Conservation (phyloP, 2,888 invertebrate genomes). For the Biston stratarius region DNA sequence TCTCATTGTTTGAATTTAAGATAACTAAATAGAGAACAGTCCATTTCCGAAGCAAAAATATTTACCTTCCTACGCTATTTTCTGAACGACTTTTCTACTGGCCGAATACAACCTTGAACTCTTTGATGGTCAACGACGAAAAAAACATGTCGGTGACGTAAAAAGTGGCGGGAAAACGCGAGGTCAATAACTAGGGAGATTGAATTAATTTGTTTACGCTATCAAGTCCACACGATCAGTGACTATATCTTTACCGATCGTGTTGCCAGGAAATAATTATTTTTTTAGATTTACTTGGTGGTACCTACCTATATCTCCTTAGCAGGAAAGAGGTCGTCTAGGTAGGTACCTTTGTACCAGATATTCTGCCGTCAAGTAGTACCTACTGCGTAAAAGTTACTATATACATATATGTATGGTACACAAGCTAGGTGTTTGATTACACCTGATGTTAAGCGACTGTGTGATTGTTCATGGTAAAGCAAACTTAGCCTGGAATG, state of each 20-base stretch:
- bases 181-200: constrained; percentile 21
- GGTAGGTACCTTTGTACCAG: too few relatives aligned
- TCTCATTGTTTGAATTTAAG: neutral
- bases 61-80: constrained; percentile 30
- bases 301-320: too few relatives aligned
- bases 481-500: too few relatives aligned
- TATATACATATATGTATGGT: too few relatives aligned
- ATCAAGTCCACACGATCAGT: neutral
- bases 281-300: too few relatives aligned
- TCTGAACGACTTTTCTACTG: constrained; percentile 41
- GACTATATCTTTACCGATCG: neutral
- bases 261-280: neutral
- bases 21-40: constrained; percentile 2
- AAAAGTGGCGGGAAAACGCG: constrained; percentile 55
- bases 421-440: too few relatives aligned
- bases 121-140: constrained; percentile 53
- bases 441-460: too few relatives aligned
- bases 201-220: constrained; percentile 19
- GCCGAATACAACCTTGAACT: constrained; percentile 64
- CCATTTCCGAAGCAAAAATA: constrained; percentile 8
- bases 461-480: too few relatives aligned
- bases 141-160: constrained; percentile 60
- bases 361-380: too few relatives aligned
- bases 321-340: too few relatives aligned
- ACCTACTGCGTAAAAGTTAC: too few relatives aligned